These are phyloP conservation scores for Psilopogon haemacephalus DNA, from an alignment of 2,113 vertebrate genomes.

Conservation along the genomic window DNA sequence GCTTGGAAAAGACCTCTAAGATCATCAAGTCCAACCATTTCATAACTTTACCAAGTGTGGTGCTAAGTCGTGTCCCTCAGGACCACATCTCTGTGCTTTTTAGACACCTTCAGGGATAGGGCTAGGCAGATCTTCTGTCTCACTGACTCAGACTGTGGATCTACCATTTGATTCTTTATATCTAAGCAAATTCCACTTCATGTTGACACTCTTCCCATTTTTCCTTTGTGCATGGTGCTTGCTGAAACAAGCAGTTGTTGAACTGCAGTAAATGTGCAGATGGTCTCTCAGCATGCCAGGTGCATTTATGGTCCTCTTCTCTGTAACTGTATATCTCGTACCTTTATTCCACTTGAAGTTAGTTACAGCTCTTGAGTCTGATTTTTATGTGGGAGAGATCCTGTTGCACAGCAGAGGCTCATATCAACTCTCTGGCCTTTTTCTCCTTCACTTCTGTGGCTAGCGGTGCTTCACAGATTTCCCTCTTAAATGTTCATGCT, in stretches of 20 bases:
- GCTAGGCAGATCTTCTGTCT: not conserved
- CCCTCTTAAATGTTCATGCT: not conserved
- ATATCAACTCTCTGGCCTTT: not conserved
- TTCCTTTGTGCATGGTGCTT: not conserved
- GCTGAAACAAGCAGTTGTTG: conserved; percentile 42
- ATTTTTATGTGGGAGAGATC: conserved; percentile 30
- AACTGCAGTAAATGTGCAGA: conserved; percentile 35
- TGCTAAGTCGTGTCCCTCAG: too few species aligned
- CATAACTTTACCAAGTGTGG: too few species aligned
- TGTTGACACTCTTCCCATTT: not conserved
- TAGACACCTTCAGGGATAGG: too few species aligned
- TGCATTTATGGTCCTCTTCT: conserved; percentile 13
- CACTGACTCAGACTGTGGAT: not conserved
- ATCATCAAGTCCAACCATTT: too few species aligned
- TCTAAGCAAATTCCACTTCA: not conserved
- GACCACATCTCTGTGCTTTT: too few species aligned
- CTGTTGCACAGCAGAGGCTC: not conserved
- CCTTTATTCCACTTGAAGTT: conserved; percentile 30
- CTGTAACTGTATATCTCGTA: conserved; percentile 57
- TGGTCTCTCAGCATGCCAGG: conserved; percentile 63
- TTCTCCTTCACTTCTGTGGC: not conserved
- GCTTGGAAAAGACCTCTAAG: too few species aligned
- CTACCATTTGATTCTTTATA: not conserved
- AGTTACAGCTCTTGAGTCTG: conserved; percentile 14
- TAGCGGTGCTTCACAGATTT: not conserved